Percentiles rank a stretch among this genome's conserved stretches.
These are phyloP conservation scores for Montifringilla adamsi DNA, from an alignment of 2,113 vertebrate genomes.

Conservation along the genomic window DNA sequence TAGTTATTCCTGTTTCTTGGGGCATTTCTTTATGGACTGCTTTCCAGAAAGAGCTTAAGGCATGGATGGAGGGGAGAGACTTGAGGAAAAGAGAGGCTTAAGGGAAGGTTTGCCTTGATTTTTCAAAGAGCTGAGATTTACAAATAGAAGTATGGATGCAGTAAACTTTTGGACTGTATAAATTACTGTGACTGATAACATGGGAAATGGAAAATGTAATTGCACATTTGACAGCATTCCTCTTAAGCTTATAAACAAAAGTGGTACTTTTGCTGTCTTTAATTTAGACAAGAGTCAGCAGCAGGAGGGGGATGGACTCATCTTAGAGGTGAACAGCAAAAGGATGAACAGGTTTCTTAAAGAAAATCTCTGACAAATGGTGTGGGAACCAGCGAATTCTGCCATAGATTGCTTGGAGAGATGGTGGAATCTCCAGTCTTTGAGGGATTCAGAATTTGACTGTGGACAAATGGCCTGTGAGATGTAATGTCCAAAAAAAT, in stretches of 20 bases:
- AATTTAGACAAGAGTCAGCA: neutral
- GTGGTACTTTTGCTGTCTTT: neutral
- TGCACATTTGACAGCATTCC: neutral
- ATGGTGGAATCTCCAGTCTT: neutral
- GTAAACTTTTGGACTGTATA: neutral
- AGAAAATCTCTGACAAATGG: neutral
- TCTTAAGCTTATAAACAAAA: neutral
- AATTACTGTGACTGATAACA: neutral
- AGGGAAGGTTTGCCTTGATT: neutral
- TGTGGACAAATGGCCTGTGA: neutral
- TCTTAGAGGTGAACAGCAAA: neutral
- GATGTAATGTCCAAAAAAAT: neutral
- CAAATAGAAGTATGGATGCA: neutral
- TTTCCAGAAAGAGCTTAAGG: neutral
- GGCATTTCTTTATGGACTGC: neutral
- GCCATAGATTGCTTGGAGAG: neutral
- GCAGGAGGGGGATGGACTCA: neutral
- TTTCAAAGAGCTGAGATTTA: neutral
- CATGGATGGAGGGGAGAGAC: neutral
- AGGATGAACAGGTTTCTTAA: neutral
- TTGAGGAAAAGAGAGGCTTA: neutral
- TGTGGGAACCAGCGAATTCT: neutral
- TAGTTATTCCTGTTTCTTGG: neutral
- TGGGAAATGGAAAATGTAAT: neutral
- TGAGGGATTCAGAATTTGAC: neutral